These are phyloP conservation scores for Philonicus albiceps DNA, from an alignment of 2,888 invertebrate genomes.

Conservation along the genomic window DNA sequence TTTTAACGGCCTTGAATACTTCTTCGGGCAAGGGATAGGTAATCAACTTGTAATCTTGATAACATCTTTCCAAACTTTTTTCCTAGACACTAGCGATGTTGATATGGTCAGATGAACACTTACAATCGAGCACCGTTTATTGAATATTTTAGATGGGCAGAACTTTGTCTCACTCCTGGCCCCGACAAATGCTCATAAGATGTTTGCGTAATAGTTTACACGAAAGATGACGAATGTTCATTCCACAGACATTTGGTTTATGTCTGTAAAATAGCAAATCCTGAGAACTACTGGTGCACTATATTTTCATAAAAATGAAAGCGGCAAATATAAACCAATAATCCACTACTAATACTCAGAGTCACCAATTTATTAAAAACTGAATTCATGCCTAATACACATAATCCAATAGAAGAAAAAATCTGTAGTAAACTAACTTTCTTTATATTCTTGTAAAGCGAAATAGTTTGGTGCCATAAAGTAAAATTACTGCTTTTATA, in stretches of 20 bases:
- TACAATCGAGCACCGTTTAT: neutral
- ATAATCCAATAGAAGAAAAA: too few relatives aligned
- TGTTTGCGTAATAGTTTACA: neutral
- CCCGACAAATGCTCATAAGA: neutral
- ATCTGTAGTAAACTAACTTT: too few relatives aligned
- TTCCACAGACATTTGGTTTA: neutral
- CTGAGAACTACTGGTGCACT: neutral
- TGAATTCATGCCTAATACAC: neutral
- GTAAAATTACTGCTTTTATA: neutral
- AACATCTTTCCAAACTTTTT: slow-evolving; percentile 15
- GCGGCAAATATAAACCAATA: neutral
- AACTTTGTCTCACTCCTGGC: neutral
- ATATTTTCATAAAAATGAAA: neutral
- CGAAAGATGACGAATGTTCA: neutral
- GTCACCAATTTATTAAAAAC: neutral
- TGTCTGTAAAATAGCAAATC: neutral
- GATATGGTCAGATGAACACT: slow-evolving; percentile 1
- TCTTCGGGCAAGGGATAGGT: slow-evolving; percentile 14
- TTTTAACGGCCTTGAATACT: slow-evolving; percentile 30
- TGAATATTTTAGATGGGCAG: neutral
- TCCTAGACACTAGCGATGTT: neutral
- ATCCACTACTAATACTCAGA: neutral
- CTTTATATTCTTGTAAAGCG: neutral
- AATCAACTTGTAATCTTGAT: slow-evolving; percentile 17
- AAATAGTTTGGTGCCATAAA: neutral